Percentiles rank a stretch among this genome's conserved stretches.
These are phyloP conservation scores for Pseudorectes ferrugineus DNA, from an alignment of 2,113 vertebrate species.

Conservation along the genomic window DNA sequence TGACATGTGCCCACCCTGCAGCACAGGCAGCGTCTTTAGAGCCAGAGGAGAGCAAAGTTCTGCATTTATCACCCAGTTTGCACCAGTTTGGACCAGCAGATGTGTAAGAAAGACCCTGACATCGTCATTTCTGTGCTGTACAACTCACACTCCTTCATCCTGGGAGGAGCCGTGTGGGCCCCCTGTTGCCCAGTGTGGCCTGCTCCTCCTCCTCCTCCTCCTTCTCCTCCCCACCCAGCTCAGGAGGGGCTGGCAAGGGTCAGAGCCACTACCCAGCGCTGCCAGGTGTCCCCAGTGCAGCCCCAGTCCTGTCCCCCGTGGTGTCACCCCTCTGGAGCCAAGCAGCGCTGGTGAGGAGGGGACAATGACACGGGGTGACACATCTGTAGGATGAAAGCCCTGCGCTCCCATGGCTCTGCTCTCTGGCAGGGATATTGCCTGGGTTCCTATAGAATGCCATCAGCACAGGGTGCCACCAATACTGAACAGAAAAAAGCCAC, in stretches of 20 bases:
- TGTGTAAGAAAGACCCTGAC: not conserved
- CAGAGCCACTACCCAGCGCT: not conserved
- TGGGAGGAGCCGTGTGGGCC: not conserved
- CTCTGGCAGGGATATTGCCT: fast-evolving
- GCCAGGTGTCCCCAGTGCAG: not conserved
- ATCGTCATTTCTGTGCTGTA: fast-evolving
- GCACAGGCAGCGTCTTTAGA: not conserved
- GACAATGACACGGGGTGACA: not conserved
- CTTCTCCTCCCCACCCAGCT: not conserved
- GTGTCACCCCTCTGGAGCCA: not conserved
- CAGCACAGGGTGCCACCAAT: not conserved
- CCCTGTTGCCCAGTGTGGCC: not conserved
- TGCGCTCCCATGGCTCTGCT: fast-evolving
- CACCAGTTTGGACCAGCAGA: not conserved
- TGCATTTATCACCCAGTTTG: not conserved
- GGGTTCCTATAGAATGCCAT: not conserved
- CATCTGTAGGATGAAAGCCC: not conserved
- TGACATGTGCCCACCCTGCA: not conserved
- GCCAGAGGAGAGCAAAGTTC: not conserved
- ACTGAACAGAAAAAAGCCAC: not conserved
- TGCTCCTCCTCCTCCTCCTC: not conserved
- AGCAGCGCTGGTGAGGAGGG: not conserved
- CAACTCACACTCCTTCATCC: not conserved
- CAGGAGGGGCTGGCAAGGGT: not conserved
- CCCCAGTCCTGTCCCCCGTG: fast-evolving